Conservation (phyloP, 2,113 vertebrate species). For the Smithornis capensis region DNA sequence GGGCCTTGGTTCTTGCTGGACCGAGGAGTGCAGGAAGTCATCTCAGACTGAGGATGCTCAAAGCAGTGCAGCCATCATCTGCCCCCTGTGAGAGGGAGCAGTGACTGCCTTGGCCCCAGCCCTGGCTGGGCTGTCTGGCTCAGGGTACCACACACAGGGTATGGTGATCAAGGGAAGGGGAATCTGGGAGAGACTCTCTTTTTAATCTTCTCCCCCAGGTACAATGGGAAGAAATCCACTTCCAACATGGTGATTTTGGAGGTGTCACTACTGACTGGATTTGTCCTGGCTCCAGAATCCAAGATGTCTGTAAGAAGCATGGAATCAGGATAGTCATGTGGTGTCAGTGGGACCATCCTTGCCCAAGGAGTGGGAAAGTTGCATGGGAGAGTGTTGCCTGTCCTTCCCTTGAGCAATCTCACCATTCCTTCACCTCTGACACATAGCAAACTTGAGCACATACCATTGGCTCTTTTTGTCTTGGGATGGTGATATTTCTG, state of each 20-base stretch:
- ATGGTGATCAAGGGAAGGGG: neutral
- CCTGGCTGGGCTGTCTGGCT: neutral
- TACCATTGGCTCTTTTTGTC: neutral
- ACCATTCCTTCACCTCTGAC: neutral
- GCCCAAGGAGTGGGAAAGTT: neutral
- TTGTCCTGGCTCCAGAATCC: conserved; percentile 10
- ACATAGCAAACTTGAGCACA: neutral
- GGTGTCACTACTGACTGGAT: conserved; percentile 67
- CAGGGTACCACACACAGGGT: neutral
- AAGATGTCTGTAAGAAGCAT: conserved; percentile 45
- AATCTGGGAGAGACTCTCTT: neutral
- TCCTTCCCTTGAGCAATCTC: neutral
- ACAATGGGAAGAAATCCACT: conserved; percentile 53
- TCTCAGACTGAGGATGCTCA: neutral
- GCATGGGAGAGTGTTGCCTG: neutral
- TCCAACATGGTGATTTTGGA: conserved; percentile 71
- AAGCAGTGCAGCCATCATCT: neutral
- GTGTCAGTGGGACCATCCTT: neutral
- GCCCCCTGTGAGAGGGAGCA: neutral
- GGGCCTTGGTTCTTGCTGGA: neutral
- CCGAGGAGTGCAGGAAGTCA: neutral
- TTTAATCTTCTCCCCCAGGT: conserved; percentile 23
- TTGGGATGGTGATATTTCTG: neutral
- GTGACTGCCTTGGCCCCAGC: neutral
- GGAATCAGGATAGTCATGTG: neutral